phyloP scores from a whole-genome alignment of 1,140 invertebrate species.

The Micrasema minimum region DNA sequence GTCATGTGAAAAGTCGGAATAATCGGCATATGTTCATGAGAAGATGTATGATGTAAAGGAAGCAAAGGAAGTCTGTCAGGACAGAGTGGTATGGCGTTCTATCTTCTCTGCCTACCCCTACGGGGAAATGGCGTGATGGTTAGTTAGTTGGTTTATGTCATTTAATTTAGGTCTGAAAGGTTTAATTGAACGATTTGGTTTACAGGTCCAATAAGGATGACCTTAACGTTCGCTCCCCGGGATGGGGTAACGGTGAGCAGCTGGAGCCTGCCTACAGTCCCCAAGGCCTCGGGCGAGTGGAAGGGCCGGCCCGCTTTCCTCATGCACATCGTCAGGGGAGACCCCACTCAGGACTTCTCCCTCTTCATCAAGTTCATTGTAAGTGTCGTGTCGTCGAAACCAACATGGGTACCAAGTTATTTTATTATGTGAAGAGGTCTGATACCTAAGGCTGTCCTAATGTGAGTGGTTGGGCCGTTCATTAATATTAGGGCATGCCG shows the following conservation, averaged over 20 bases:
- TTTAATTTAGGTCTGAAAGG: no score
- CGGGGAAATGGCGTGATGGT: no score
- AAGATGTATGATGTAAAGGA: no score
- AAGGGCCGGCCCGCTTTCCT: constrained; percentile 28
- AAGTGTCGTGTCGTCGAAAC: not conserved
- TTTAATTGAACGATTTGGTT: no score
- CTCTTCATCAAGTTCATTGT: constrained; percentile 11
- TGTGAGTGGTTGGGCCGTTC: not conserved
- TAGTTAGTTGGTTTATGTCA: no score
- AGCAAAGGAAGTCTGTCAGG: no score
- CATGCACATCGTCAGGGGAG: constrained; percentile 11
- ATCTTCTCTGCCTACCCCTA: no score
- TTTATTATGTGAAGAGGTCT: not conserved
- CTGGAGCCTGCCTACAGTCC: constrained; percentile 15
- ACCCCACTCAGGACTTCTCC: not conserved
- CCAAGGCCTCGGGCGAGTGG: constrained; percentile 13
- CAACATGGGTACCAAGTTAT: not conserved
- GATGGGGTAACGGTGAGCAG: constrained; percentile 1
- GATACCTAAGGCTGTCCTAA: not conserved
- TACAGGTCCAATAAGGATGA: constrained; percentile 16
- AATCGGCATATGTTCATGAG: no score
- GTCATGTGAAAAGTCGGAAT: no score
- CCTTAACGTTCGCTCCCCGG: constrained; percentile 12
- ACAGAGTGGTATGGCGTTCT: no score
- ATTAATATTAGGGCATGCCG: no score